Evolutionary conservation across 2,113 vertebrate species (phyloP).

Genomic region (Nycticryphes semicollaris): DNA sequence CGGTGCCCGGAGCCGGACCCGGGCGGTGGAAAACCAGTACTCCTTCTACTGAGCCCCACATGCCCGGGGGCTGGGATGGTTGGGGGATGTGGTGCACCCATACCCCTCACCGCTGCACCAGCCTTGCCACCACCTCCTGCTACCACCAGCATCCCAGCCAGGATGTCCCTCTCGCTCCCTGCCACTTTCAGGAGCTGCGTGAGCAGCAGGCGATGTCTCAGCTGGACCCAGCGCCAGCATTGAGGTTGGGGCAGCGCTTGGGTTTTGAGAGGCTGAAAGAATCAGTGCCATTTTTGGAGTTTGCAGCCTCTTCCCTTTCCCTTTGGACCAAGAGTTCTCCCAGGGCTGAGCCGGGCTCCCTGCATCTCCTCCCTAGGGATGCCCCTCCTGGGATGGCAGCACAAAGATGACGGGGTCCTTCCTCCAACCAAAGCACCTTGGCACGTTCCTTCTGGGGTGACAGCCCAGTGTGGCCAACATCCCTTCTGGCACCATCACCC

Average conservation of each 20-base stretch:
- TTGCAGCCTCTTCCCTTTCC: not conserved
- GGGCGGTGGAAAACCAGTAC: conserved; percentile 97
- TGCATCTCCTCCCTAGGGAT: not conserved
- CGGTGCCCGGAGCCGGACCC: conserved; percentile 80
- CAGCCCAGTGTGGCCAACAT: not conserved
- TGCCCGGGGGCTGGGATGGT: not conserved
- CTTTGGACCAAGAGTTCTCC: not conserved
- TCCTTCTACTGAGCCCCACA: conserved; percentile 88
- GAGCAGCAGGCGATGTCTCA: rapidly evolving
- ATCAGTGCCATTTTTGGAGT: conserved; percentile 58
- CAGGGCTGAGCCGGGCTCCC: not conserved
- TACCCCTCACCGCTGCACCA: not conserved
- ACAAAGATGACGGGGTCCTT: not conserved
- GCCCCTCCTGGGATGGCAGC: not conserved
- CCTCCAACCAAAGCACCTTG: not conserved
- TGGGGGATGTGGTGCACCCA: rapidly evolving
- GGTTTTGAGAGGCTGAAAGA: conserved; percentile 35
- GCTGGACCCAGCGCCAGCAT: not conserved
- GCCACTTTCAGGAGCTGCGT: not conserved
- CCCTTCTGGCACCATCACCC: not conserved
- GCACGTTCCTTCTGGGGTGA: not conserved
- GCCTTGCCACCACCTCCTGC: not conserved
- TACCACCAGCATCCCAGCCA: not conserved
- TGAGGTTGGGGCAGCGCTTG: not conserved
- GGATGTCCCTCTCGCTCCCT: not conserved